Evolutionary conservation across 2,888 invertebrate species (phyloP), one percentile per base, ranked within the genome.

Genomic region (Dioctria rufipes): DNA sequence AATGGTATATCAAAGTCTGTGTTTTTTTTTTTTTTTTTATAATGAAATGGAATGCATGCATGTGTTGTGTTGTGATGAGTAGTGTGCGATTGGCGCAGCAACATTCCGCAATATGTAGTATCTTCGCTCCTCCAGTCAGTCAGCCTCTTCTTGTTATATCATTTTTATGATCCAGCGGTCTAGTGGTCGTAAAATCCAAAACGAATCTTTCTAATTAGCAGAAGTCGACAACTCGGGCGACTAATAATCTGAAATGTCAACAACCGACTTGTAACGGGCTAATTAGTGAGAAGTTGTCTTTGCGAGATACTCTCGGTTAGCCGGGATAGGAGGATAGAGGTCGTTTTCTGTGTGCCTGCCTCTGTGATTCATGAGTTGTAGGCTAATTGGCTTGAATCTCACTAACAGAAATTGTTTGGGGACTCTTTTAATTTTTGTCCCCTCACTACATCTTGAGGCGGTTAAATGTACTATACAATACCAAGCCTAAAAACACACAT

Each of bases 1-100:
- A 82, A 82, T 81, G 81, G 78, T 80, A 81, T 82, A 82, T 80
- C 71, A 82, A 80, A 81, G 71, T 81, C 77, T 60, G 58, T 43
- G 46, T 25, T 77, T 73, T 80, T 80, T 65, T 66, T 25, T 25
- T 67, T 73, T 80, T 80, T 65, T 66, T 39, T 61, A 71, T 77
- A 63, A 46, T 63, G 77, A 60, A 75, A 37, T 75, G 73, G 77
- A 42, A 37, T 77, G 58, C 51, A 51, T 63, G 61, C 54, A 39
- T 54, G 51, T 73, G 51, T 54, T 42, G n/a, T 40, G 65, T 25
- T 46, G 13, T n/a, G 49, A 25, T 25, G 25, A 25, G 25, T 25
- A 25, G 25, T 63, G 63, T 63, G 40, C 37, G 37, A 25, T 11
- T 37, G 37, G 40, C 40, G 58, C 58, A 25, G 2, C 25, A 25